A percentile compares a stretch with the other conserved stretches of the same genome.
Conservation (phyloP, 2,888 invertebrate genomes). For the Pantelozetes paolii region DNA sequence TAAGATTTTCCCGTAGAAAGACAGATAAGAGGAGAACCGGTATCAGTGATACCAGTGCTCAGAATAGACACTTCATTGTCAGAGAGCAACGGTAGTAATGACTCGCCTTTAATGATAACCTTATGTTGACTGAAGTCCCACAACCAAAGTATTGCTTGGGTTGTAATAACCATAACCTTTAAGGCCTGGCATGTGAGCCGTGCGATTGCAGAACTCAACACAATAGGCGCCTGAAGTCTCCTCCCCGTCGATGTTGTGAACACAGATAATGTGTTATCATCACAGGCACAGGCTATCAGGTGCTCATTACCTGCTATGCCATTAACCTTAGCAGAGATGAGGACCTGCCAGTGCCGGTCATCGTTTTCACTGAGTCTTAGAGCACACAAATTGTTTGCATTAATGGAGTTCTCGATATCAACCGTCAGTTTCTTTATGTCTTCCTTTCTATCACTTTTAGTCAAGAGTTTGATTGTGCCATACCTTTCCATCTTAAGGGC, state of each 20-base stretch:
- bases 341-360: slow-evolving; percentile 50
- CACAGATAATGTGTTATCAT: slow-evolving; percentile 65
- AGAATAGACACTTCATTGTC: slow-evolving; percentile 56
- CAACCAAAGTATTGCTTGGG: slow-evolving; percentile 47
- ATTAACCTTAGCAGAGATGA: slow-evolving; percentile 50
- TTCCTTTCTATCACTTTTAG: background rate
- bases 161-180: slow-evolving; percentile 59
- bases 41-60: slow-evolving; percentile 62
- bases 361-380: slow-evolving; percentile 25
- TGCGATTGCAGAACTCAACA: slow-evolving; percentile 61
- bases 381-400: slow-evolving; percentile 44
- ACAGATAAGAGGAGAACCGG: slow-evolving; percentile 75
- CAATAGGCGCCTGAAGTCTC: slow-evolving; percentile 58
- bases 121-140: slow-evolving; percentile 54
- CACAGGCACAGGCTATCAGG: slow-evolving; percentile 58
- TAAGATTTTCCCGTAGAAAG: slow-evolving; percentile 79
- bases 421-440: slow-evolving; percentile 22
- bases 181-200: slow-evolving; percentile 56
- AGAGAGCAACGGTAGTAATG: slow-evolving; percentile 57
- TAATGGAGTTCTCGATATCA: slow-evolving; percentile 52
- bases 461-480: background rate
- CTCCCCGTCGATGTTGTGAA: slow-evolving; percentile 57
- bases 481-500: slow-evolving; percentile 38
- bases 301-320: slow-evolving; percentile 51
- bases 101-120: slow-evolving; percentile 58